Conservation (phyloP, 1,140 invertebrate genomes). For the Bombus ignitus region DNA sequence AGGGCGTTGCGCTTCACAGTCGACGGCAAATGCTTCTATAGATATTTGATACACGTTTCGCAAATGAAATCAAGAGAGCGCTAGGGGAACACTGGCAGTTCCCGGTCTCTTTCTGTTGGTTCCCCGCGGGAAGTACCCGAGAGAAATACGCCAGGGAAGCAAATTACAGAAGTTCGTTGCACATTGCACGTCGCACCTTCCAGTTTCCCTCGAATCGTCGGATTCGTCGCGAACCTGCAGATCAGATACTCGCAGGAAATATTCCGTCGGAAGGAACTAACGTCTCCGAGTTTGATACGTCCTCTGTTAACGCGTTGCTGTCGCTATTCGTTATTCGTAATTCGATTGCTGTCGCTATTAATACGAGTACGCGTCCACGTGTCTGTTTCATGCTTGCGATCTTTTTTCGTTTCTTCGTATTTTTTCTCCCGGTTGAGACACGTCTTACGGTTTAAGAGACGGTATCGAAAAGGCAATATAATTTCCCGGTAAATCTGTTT, state of each 20-base stretch:
- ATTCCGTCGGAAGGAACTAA: not conserved
- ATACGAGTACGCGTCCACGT: not conserved
- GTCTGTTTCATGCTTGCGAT: no score
- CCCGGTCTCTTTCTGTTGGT: conserved; percentile 41
- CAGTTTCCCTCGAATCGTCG: conserved; percentile 53
- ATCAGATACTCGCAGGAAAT: conserved; percentile 22
- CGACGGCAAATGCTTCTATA: not conserved
- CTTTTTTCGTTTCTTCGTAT: no score
- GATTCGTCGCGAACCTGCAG: conserved; percentile 31
- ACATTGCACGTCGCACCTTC: not conserved
- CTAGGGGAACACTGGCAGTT: conserved; percentile 22
- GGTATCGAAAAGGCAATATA: not conserved
- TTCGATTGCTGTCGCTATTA: no score
- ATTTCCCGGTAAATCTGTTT: not conserved
- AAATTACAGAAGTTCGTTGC: conserved; percentile 69
- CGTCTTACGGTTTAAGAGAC: not conserved
- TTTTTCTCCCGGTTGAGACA: not conserved
- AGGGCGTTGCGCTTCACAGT: not conserved
- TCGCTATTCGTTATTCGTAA: not conserved
- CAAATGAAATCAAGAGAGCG: conserved; percentile 42
- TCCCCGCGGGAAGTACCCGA: conserved; percentile 29
- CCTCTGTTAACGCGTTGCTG: not conserved
- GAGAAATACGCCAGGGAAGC: conserved; percentile 60
- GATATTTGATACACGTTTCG: conserved; percentile 49
- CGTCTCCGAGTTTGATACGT: not conserved